These are phyloP conservation scores for Lepisosteus oculatus DNA, from an alignment of 2,113 vertebrate genomes.

Conservation along the genomic window DNA sequence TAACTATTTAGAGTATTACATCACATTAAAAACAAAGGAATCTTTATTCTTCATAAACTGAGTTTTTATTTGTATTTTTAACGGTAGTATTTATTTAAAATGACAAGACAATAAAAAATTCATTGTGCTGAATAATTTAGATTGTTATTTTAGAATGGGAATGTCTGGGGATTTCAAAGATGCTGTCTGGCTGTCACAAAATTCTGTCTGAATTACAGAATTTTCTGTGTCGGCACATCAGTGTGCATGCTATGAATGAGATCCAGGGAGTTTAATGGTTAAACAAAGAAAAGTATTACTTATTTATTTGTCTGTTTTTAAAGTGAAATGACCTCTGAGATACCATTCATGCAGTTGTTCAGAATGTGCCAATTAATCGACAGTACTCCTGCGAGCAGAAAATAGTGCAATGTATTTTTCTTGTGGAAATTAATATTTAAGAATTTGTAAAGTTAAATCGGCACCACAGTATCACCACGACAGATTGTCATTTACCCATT, in stretches of 20 bases:
- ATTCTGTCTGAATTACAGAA: conserved; percentile 47
- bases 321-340: not conserved
- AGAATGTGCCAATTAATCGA: no score
- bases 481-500: no score
- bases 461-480: no score
- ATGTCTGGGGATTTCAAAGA: conserved; percentile 27
- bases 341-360: not conserved
- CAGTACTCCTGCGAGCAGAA: no score
- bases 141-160: conserved; percentile 64
- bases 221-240: conserved; percentile 3
- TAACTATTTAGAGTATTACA: no score
- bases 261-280: not conserved
- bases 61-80: not conserved
- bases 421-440: no score
- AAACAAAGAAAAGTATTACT: not conserved
- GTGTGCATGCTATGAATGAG: not conserved
- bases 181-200: conserved; percentile 62
- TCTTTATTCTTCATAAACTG: not conserved
- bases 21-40: no score
- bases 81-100: conserved; percentile 43
- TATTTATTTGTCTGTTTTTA: conserved; percentile 1
- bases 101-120: conserved; percentile 65
- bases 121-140: conserved; percentile 68
- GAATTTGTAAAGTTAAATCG: no score
- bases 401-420: no score